Percentiles rank a stretch among this genome's conserved stretches.
These are phyloP conservation scores for Triplophysa rosa DNA, from an alignment of 2,113 vertebrate genomes.

Conservation along the genomic window DNA sequence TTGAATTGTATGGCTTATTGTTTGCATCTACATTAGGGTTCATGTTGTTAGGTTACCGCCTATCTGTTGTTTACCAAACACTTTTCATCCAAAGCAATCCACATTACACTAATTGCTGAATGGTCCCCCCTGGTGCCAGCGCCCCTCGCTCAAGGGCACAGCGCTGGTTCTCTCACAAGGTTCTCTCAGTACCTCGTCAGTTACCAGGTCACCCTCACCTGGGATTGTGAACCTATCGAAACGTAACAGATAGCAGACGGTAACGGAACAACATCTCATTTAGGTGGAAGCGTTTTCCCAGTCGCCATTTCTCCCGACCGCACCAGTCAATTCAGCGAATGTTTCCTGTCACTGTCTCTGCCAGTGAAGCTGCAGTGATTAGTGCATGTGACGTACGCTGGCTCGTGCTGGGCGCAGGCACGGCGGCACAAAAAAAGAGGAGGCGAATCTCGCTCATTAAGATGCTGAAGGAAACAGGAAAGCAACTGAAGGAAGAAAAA, in stretches of 20 bases:
- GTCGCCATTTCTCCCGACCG: conserved; percentile 50
- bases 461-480: conserved; percentile 55
- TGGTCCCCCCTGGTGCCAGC: conserved; percentile 4
- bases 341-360: conserved; percentile 55
- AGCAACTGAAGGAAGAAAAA: conserved; percentile 50
- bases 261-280: conserved; percentile 55
- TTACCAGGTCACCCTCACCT: conserved; percentile 29
- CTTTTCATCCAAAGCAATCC: conserved; percentile 29
- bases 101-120: conserved; percentile 19
- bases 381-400: conserved; percentile 52
- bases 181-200: conserved; percentile 15
- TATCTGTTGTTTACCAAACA: conserved; percentile 33
- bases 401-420: conserved; percentile 47
- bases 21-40: background rate
- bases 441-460: conserved; percentile 54
- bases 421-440: conserved; percentile 46
- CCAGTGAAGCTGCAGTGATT: conserved; percentile 53
- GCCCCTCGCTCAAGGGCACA: conserved; percentile 18
- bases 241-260: conserved; percentile 27
- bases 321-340: conserved; percentile 47
- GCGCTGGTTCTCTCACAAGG: background rate
- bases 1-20: conserved; percentile 11
- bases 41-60: conserved; percentile 4
- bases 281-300: conserved; percentile 39
- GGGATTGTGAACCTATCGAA: conserved; percentile 29